These are phyloP conservation scores for Rhinichthys osculus DNA, from an alignment of 2,797 vertebrate species.

Conservation along the genomic window DNA sequence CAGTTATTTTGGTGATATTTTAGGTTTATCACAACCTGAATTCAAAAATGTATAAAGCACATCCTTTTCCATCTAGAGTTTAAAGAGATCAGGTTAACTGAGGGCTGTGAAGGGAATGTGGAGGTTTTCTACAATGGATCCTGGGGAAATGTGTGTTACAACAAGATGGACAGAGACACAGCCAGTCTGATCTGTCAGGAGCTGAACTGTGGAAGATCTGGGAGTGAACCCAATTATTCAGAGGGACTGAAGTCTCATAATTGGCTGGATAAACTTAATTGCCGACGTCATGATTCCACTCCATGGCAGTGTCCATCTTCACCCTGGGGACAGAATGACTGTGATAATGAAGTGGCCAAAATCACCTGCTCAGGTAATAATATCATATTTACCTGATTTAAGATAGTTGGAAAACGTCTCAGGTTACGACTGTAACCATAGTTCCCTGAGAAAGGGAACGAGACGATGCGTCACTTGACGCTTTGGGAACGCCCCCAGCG, in stretches of 20 bases:
- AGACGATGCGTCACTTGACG: no score
- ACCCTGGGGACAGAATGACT: constrained; percentile 23
- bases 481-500: no score
- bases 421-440: no score
- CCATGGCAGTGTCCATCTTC: constrained; percentile 57
- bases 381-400: background rate
- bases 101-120: constrained; percentile 39
- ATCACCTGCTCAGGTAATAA: constrained; percentile 53
- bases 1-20: no score
- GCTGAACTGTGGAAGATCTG: no score
- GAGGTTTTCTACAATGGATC: constrained; percentile 42
- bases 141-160: rapidly evolving
- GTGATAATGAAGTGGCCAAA: no score
- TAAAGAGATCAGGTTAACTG: constrained; percentile 24
- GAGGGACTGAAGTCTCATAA: background rate
- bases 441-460: no score
- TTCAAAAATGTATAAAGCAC: no score
- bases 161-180: no score
- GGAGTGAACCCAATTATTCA: background rate
- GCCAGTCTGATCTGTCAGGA: no score
- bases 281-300: constrained; percentile 46
- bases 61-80: background rate
- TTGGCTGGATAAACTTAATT: constrained; percentile 6
- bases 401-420: background rate
- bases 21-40: no score